These are phyloP conservation scores for Hestina assimilis DNA, from an alignment of 1,140 invertebrate species.

Conservation along the genomic window DNA sequence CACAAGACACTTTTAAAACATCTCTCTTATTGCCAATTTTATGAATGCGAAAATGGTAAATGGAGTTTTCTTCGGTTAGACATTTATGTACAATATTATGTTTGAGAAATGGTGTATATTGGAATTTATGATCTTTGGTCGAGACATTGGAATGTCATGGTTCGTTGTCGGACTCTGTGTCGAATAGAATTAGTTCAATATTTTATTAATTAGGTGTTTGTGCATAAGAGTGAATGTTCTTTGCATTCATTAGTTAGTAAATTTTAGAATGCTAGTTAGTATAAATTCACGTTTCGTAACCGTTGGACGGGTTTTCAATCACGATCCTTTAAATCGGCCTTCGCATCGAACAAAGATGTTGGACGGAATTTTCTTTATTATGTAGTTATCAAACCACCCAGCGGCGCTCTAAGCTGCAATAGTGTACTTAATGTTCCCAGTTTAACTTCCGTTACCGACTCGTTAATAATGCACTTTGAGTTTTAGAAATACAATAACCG, in stretches of 20 bases:
- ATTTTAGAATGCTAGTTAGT: slow-evolving; percentile 77
- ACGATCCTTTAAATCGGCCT: slow-evolving; percentile 30
- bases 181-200: slow-evolving; percentile 69
- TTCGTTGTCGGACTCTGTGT: slow-evolving; percentile 52
- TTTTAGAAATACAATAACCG: slow-evolving; percentile 20
- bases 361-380: slow-evolving; percentile 25
- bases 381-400: slow-evolving; percentile 28
- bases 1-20: no score
- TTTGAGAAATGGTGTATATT: no score
- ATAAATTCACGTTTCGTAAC: slow-evolving; percentile 64
- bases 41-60: no score
- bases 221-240: slow-evolving; percentile 66
- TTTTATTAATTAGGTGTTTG: slow-evolving; percentile 70
- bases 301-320: slow-evolving; percentile 45
- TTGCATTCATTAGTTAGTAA: slow-evolving; percentile 74
- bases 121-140: no score
- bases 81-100: no score
- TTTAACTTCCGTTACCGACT: slow-evolving; percentile 38
- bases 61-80: no score
- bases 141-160: slow-evolving; percentile 42
- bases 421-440: slow-evolving; percentile 34
- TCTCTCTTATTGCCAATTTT: no score
- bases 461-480: slow-evolving; percentile 67
- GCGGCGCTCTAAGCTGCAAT: slow-evolving; percentile 4
- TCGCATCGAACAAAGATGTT: slow-evolving; percentile 15